Percentiles rank a stretch among this genome's conserved stretches.
Evolutionary conservation across 2,113 vertebrate species (phyloP).

Genomic region (Microtus montanus): DNA sequence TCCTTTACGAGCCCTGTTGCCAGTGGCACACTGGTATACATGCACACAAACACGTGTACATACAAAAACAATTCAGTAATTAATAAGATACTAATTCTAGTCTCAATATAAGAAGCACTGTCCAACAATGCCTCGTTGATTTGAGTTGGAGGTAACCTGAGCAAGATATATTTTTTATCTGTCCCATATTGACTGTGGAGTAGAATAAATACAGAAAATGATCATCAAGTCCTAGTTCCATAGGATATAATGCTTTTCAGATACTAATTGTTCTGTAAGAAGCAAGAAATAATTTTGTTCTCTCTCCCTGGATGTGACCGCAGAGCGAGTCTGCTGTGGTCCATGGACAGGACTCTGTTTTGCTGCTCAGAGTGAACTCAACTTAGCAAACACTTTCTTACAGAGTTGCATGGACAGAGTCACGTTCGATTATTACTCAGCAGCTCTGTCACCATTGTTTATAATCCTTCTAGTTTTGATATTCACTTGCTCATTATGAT

Average conservation of each 20-base stretch:
- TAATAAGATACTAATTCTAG: background rate
- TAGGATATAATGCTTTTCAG: background rate
- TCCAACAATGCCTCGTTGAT: background rate
- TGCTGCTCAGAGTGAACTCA: background rate
- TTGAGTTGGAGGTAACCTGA: background rate
- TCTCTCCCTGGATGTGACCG: background rate
- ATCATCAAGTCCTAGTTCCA: background rate
- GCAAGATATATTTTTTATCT: background rate
- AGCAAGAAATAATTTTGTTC: background rate
- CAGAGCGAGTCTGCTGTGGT: accelerated
- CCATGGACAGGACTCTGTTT: background rate
- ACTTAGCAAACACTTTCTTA: background rate
- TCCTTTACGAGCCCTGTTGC: background rate
- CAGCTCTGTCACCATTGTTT: background rate
- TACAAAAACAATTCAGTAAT: background rate
- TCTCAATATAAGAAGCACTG: background rate
- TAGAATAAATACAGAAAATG: background rate
- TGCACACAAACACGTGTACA: background rate
- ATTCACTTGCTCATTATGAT: background rate
- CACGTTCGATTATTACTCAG: background rate
- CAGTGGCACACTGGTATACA: background rate
- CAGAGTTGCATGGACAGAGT: background rate
- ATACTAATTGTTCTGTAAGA: background rate
- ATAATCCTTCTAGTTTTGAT: background rate
- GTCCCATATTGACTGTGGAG: background rate